These are phyloP conservation scores for Encarsia formosa DNA, from an alignment of 2,888 invertebrate genomes.

Conservation along the genomic window DNA sequence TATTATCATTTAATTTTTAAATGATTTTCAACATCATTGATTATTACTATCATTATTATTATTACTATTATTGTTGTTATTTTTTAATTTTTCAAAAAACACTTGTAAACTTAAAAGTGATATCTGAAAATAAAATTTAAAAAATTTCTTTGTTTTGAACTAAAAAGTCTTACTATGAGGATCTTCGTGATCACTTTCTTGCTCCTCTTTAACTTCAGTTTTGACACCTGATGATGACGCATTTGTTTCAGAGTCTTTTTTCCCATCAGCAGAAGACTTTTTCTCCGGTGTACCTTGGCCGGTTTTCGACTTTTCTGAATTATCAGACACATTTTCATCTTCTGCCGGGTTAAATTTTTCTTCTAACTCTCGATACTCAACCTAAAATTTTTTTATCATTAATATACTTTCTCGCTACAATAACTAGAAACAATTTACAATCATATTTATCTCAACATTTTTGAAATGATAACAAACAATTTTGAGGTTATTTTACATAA, in stretches of 20 bases:
- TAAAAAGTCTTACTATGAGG: slow-evolving; percentile 56
- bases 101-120: too few relatives aligned
- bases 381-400: slow-evolving; percentile 44
- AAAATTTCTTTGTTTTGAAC: too few relatives aligned
- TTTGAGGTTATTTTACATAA: slow-evolving; percentile 20
- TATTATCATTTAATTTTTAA: too few relatives aligned
- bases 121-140: too few relatives aligned
- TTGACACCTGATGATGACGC: slow-evolving; percentile 28
- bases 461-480: slow-evolving; percentile 2
- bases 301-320: slow-evolving; percentile 61
- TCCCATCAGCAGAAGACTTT: slow-evolving; percentile 45
- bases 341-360: slow-evolving; percentile 60
- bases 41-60: too few relatives aligned
- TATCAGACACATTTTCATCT: slow-evolving; percentile 61
- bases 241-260: slow-evolving; percentile 57
- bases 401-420: background rate
- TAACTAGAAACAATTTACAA: background rate
- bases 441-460: slow-evolving; percentile 20
- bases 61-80: too few relatives aligned
- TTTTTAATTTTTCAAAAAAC: too few relatives aligned
- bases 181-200: slow-evolving; percentile 67
- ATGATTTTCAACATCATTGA: too few relatives aligned
- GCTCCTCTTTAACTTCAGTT: slow-evolving; percentile 51
- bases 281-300: slow-evolving; percentile 48
- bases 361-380: slow-evolving; percentile 65